A percentile compares a stretch with the other conserved stretches of the same genome.
These are phyloP conservation scores for Pseudochirops corinnae DNA, from an alignment of 2,797 vertebrate genomes.

Conservation along the genomic window DNA sequence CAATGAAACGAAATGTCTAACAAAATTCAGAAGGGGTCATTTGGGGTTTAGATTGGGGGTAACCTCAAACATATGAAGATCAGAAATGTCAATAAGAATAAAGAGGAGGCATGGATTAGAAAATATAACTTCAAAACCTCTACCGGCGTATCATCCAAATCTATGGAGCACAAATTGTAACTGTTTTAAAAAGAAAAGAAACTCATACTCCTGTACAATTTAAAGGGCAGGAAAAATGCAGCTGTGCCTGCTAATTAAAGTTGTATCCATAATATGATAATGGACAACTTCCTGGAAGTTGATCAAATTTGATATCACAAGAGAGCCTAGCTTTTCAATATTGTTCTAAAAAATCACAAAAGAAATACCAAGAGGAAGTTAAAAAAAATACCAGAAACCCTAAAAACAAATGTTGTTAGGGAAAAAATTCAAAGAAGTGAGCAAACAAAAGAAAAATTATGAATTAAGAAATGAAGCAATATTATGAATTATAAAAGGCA, in stretches of 20 bases:
- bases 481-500: neutral
- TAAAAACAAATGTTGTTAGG: neutral
- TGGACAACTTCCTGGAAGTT: neutral
- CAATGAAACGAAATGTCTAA: conserved; percentile 27
- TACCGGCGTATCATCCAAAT: conserved; percentile 60
- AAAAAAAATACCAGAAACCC: neutral
- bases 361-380: neutral
- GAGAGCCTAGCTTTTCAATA: neutral
- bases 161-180: conserved; percentile 33
- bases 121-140: conserved; percentile 68
- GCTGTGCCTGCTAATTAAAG: conserved; percentile 36
- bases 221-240: neutral
- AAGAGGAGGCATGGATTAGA: conserved; percentile 43
- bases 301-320: neutral
- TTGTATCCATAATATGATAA: conserved; percentile 50
- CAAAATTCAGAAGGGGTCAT: conserved; percentile 36
- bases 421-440: neutral
- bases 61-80: conserved; percentile 50
- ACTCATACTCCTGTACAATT: conserved; percentile 46
- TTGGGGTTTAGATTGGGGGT: neutral
- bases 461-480: conserved; percentile 3
- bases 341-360: neutral
- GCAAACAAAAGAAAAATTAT: neutral
- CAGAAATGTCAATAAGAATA: conserved; percentile 48
- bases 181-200: conserved; percentile 64